Evolutionary conservation across 37 sponge, comb jelly and placozoan genomes (phyloP), one percentile per base, ranked within the genome.

Genomic region (Chondrilla cf. caribensis): DNA sequence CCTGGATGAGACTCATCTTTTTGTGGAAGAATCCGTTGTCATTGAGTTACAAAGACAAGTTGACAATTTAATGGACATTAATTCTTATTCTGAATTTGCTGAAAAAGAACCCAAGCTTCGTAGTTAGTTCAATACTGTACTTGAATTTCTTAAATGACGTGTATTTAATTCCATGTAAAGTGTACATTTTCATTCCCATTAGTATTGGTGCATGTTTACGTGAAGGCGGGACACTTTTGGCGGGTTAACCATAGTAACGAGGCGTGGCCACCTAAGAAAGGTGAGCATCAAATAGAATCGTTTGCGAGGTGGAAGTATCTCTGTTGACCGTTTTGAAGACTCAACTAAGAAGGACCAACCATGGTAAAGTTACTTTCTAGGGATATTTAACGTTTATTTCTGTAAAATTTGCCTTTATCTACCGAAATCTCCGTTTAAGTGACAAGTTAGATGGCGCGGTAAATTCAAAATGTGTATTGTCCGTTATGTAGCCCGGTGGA

Each of bases 1-100:
- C 35, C 70, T 95, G 51, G 95, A 95, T 79, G 95, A 95, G 14
- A 22, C 78, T 14, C 93, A 95, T 57, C 41, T 95, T 38, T 95
- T 95, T 78, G 87, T 95, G n/a, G 37, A 66, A 0, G 73, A 86
- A 29, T 93, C 84, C 60, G 86, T 95, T 2, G 81, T 82, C 44
- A 35, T 77, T 18, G 59, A 33, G 39, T 68, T 95, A 33, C 87
- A 92, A 62, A 65, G 68, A 38, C 83, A 95, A 58, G 15, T 95
- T 6, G 95, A 95, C 65, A 89, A 86, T 42, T 67, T 95, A 32
- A 95, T 95, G 93, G 90, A 86, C 19, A 82, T 72, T 33, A 89
- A 92, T 77, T 89, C 90, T 8, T 95, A 95, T 62, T 92, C 92
- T n/a, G 89, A 88, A 42, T 85, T 91, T 75, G 36, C 41, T 38